phyloP scores from a whole-genome alignment of 2,888 invertebrate genomes.

The Osmoderma eremita region DNA sequence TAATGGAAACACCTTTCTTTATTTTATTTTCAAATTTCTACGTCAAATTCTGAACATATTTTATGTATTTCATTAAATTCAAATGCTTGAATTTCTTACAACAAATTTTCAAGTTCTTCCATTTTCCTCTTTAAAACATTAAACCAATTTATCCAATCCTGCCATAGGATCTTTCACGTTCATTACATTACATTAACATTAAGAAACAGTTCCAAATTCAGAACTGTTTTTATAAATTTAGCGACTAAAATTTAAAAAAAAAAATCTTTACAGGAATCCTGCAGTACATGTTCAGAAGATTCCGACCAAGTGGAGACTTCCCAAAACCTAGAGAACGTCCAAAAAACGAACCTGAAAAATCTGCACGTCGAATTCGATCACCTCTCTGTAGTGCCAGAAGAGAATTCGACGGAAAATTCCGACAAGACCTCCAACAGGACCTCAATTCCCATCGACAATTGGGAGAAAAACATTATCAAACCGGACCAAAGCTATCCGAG shows the following conservation, averaged over 20 bases:
- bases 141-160: too few species aligned
- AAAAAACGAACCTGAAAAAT: constrained; percentile 65
- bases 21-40: too few species aligned
- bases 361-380: constrained; percentile 74
- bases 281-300: constrained; percentile 58
- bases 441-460: constrained; percentile 53
- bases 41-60: too few species aligned
- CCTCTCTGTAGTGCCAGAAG: constrained; percentile 81
- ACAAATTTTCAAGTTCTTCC: too few species aligned
- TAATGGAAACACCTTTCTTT: too few species aligned
- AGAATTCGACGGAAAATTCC: constrained; percentile 66
- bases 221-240: too few species aligned
- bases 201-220: too few species aligned
- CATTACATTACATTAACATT: neutral
- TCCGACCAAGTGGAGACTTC: constrained; percentile 61
- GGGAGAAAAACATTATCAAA: constrained; percentile 57
- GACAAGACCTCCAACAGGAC: constrained; percentile 56
- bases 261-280: constrained; percentile 59
- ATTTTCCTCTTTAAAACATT: too few species aligned
- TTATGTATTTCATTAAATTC: too few species aligned
- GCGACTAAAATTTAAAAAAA: neutral
- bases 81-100: too few species aligned
- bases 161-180: too few species aligned
- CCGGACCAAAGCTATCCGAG: constrained; percentile 63
- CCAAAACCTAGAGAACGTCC: constrained; percentile 63